phyloP scores from a whole-genome alignment of 2,113 vertebrate genomes.

The Silurus meridionalis region DNA sequence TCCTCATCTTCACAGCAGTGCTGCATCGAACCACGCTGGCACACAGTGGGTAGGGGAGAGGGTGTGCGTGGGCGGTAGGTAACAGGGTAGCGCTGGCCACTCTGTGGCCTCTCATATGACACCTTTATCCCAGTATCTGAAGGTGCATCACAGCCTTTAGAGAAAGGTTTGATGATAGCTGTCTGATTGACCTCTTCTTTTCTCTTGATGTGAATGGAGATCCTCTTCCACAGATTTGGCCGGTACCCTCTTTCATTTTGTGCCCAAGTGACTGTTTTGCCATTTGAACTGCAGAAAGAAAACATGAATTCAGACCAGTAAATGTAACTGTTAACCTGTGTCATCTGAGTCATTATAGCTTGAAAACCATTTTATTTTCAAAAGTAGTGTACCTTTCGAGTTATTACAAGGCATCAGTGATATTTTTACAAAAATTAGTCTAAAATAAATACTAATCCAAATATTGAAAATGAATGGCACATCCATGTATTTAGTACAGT shows the following conservation, averaged over 20 bases:
- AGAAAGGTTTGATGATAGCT: slow-evolving; percentile 96
- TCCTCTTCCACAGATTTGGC: slow-evolving; percentile 92
- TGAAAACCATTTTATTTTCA: not conserved
- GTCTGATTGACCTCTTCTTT: slow-evolving; percentile 90
- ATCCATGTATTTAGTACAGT: not conserved
- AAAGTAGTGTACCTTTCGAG: not conserved
- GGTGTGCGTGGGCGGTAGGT: slow-evolving; percentile 76
- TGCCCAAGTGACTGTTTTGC: slow-evolving; percentile 91
- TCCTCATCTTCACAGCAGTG: slow-evolving; percentile 75
- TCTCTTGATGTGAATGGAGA: slow-evolving; percentile 95
- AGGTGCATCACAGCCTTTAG: slow-evolving; percentile 76
- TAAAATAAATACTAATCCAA: not conserved
- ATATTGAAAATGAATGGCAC: not conserved
- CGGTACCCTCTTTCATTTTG: slow-evolving; percentile 85
- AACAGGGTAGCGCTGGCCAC: slow-evolving; percentile 76
- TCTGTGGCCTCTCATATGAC: slow-evolving; percentile 74
- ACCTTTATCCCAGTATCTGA: slow-evolving; percentile 73
- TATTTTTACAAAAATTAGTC: not conserved
- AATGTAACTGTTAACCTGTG: not conserved
- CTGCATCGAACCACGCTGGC: slow-evolving; percentile 74
- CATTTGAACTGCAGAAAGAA: slow-evolving; percentile 82
- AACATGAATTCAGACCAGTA: not conserved
- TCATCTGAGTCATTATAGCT: not conserved
- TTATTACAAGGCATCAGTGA: not conserved
- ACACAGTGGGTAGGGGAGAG: slow-evolving; percentile 81